phyloP scores from a whole-genome alignment of 1,140 invertebrate genomes.

The Euborellia annulipes region DNA sequence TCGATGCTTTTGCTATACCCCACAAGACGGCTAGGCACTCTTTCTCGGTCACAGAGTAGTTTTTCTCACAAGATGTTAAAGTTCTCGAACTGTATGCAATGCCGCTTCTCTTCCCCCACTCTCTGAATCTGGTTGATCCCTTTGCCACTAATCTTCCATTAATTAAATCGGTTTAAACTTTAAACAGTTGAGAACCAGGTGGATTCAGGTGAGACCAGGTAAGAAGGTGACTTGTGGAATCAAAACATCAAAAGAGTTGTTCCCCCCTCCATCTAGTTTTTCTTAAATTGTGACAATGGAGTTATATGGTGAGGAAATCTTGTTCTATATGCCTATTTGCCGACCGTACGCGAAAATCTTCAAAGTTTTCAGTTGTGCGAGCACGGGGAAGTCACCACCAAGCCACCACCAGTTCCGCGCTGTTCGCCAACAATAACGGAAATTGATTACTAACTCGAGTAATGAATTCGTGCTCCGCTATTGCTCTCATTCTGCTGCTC shows the following conservation, averaged over 20 bases:
- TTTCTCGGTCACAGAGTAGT: slow-evolving; percentile 24
- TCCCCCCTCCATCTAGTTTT: slow-evolving; percentile 15
- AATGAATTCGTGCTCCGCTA: slow-evolving; percentile 17
- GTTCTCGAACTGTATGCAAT: slow-evolving; percentile 23
- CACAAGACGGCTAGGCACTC: slow-evolving; percentile 28
- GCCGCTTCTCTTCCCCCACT: slow-evolving; percentile 14
- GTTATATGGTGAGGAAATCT: slow-evolving; percentile 18
- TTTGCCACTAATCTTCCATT: slow-evolving; percentile 10
- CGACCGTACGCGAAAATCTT: slow-evolving; percentile 21
- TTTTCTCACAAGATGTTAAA: slow-evolving; percentile 20
- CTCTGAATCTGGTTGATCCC: slow-evolving; percentile 14
- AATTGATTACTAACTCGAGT: slow-evolving; percentile 22
- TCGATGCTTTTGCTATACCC: slow-evolving; percentile 21
- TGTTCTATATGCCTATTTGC: slow-evolving; percentile 24
- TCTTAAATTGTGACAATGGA: slow-evolving; percentile 21
- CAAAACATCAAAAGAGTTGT: slow-evolving; percentile 15
- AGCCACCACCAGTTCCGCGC: slow-evolving; percentile 18
- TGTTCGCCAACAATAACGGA: slow-evolving; percentile 23
- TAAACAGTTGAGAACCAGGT: slow-evolving; percentile 11
- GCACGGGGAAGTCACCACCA: slow-evolving; percentile 22
- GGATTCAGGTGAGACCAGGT: slow-evolving; percentile 10
- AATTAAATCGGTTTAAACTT: slow-evolving; percentile 14
- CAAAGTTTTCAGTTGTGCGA: slow-evolving; percentile 20
- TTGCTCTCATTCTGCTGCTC: slow-evolving; percentile 5
- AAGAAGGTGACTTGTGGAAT: slow-evolving; percentile 18